These are phyloP conservation scores for Hippocampus mohnikei DNA, from an alignment of 2,113 vertebrate genomes.

Conservation along the genomic window DNA sequence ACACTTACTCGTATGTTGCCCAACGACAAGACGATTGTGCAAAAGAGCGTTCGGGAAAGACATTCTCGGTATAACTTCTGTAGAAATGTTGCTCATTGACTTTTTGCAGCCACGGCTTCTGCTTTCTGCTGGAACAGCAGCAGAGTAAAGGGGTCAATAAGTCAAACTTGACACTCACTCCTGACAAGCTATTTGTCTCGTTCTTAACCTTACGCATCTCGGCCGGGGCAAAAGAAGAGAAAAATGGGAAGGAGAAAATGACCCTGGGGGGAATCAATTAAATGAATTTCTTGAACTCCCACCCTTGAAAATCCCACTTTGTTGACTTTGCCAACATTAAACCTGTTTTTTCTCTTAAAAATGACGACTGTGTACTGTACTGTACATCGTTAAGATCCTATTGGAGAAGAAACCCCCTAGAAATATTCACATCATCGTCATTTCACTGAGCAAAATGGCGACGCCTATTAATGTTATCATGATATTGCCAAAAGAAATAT, in stretches of 20 bases:
- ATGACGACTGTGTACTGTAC: neutral
- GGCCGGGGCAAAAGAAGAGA: neutral
- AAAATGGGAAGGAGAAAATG: neutral
- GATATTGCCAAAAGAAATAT: neutral
- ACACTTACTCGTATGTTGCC: constrained; percentile 20
- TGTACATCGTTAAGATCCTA: neutral
- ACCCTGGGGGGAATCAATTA: constrained; percentile 1
- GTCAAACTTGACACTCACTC: constrained; percentile 10
- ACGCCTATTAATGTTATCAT: neutral
- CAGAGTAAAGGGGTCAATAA: neutral
- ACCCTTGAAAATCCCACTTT: neutral
- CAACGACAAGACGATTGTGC: constrained; percentile 46
- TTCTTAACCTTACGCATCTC: constrained; percentile 27
- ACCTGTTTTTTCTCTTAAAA: neutral
- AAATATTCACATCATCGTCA: neutral
- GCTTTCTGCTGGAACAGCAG: constrained; percentile 20
- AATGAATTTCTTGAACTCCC: neutral
- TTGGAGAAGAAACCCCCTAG: neutral
- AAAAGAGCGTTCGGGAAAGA: constrained; percentile 50
- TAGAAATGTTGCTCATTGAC: constrained; percentile 32
- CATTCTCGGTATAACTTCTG: constrained; percentile 24
- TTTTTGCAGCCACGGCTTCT: constrained; percentile 24
- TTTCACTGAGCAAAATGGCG: neutral
- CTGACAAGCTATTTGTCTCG: constrained; percentile 22
- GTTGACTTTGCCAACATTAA: neutral